Conservation (phyloP, 2,797 vertebrate species). For the Salarias fasciatus region DNA sequence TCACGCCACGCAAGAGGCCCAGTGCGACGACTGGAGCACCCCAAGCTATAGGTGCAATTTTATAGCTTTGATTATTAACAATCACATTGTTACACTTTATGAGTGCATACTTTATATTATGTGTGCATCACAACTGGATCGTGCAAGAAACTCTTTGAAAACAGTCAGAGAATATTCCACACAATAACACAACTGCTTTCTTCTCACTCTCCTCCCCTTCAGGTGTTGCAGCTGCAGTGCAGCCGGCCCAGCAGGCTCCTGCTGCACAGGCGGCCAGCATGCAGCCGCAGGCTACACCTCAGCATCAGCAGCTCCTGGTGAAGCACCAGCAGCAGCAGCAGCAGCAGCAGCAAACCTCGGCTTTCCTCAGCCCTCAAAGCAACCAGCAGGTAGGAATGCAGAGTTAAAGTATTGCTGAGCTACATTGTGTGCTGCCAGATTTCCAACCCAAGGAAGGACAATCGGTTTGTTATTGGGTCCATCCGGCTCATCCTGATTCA, state of each 20-base stretch:
- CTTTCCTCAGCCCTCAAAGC: constrained; percentile 77
- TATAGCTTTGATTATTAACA: not conserved
- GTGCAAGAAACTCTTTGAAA: not conserved
- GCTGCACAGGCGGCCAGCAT: constrained; percentile 75
- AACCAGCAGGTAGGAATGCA: constrained; percentile 73
- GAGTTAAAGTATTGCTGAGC: not conserved
- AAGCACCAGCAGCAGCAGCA: constrained; percentile 90
- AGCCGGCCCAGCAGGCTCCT: constrained; percentile 77
- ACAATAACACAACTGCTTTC: not conserved
- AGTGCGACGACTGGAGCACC: constrained; percentile 75
- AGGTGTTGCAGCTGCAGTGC: constrained; percentile 74
- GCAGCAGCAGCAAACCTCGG: constrained; percentile 82
- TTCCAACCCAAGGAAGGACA: not conserved
- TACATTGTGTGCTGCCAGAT: not conserved
- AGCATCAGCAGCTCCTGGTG: constrained; percentile 90
- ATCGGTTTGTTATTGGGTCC: too few relatives aligned
- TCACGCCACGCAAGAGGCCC: constrained; percentile 95
- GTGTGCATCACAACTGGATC: not conserved
- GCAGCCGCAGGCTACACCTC: constrained; percentile 86
- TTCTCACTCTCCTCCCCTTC: constrained; percentile 3
- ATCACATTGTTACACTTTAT: not conserved
- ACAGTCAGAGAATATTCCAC: too few relatives aligned
- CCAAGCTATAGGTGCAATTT: constrained; percentile 82
- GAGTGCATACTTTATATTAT: too few relatives aligned
- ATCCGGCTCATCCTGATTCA: too few relatives aligned